phyloP scores from a whole-genome alignment of 2,888 invertebrate species.

The Idaea straminata region DNA sequence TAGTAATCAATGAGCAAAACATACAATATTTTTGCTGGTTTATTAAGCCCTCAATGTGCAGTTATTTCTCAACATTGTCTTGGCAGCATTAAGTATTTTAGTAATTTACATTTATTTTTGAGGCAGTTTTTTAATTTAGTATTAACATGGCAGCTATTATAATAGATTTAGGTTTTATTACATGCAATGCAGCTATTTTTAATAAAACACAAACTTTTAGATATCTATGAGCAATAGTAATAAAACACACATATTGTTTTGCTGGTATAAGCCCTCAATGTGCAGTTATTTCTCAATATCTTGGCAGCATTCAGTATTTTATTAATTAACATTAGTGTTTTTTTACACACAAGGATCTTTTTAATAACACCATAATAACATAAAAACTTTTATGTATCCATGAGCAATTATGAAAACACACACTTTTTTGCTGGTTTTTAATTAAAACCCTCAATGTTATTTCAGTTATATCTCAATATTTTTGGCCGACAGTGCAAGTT shows the following conservation, averaged over 20 bases:
- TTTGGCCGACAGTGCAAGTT: constrained; percentile 47
- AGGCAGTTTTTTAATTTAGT: neutral
- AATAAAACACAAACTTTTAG: neutral
- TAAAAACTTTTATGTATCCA: neutral
- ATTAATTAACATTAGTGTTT: neutral
- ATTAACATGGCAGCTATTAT: neutral
- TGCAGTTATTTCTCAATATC: constrained; percentile 1
- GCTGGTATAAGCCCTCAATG: neutral
- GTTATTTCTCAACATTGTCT: constrained; percentile 8
- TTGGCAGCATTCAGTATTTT: constrained; percentile 2
- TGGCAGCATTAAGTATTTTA: neutral
- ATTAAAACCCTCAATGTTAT: neutral
- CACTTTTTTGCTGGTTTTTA: neutral
- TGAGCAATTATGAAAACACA: neutral
- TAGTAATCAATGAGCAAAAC: neutral
- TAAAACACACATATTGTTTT: neutral
- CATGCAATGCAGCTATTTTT: neutral
- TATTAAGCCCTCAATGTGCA: neutral
- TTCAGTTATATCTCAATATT: neutral
- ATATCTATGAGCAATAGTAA: neutral
- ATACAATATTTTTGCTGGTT: neutral
- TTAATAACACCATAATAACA: neutral
- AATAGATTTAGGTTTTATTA: neutral
- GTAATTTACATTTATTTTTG: neutral
- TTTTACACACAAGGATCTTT: too few species aligned